Conservation (phyloP, 2,797 vertebrate genomes). For the Staurois parvus region DNA sequence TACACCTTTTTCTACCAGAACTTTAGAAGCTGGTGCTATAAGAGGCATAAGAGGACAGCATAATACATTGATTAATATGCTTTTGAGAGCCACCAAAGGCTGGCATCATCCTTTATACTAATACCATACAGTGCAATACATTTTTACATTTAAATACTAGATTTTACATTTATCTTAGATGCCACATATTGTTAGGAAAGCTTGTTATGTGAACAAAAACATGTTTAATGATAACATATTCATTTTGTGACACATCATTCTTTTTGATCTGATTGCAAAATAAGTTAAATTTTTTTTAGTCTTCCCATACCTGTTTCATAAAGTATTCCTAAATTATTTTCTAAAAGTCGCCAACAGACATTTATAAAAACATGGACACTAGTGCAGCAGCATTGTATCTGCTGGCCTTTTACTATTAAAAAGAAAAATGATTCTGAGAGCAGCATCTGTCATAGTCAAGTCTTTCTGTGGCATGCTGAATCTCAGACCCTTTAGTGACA, state of each 20-base stretch:
- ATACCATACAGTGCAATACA: no score
- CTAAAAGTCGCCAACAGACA: neutral
- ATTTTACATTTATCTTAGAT: no score
- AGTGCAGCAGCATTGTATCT: constrained; percentile 3
- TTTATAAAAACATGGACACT: neutral
- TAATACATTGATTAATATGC: no score
- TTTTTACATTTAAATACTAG: no score
- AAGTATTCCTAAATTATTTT: neutral
- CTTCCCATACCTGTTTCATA: neutral
- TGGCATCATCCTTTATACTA: no score
- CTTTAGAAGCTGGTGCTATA: no score
- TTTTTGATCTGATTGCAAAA: no score
- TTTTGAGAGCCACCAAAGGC: no score
- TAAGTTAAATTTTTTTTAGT: neutral
- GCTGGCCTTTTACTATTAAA: neutral
- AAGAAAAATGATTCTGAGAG: constrained; percentile 1
- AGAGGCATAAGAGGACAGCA: no score
- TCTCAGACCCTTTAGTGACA: constrained; percentile 16
- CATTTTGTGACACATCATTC: neutral
- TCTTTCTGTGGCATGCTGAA: neutral
- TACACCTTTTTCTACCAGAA: no score
- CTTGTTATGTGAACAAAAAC: no score
- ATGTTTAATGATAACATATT: neutral
- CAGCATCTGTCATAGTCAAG: neutral
- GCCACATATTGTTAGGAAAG: no score